Evolutionary conservation across 2,888 invertebrate species (phyloP).

Genomic region (Siphlonurus alternatus): DNA sequence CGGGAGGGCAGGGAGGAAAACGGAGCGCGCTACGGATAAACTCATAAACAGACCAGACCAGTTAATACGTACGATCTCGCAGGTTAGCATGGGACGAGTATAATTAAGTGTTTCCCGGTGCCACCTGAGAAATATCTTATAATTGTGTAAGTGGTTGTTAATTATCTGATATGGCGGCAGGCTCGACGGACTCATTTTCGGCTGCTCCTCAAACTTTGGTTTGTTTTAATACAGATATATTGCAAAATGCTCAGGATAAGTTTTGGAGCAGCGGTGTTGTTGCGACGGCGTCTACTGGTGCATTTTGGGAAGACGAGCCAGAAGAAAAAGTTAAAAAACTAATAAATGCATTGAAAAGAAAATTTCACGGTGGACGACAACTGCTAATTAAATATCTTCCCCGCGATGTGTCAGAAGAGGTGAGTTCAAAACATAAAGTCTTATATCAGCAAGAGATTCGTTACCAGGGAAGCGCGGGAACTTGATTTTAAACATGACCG

Average conservation of each 20-base stretch:
- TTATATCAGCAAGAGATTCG: too few species aligned
- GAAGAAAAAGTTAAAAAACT: constrained; percentile 23
- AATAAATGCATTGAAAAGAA: constrained; percentile 22
- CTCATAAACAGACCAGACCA: too few species aligned
- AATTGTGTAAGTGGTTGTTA: too few species aligned
- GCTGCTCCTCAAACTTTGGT: constrained; percentile 17
- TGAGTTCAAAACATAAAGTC: not conserved
- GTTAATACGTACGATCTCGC: too few species aligned
- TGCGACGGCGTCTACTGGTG: constrained; percentile 23
- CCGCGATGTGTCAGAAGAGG: constrained; percentile 26
- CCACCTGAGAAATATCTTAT: too few species aligned
- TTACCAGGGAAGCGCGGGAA: too few species aligned
- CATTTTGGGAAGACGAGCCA: constrained; percentile 23
- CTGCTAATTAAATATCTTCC: constrained; percentile 27
- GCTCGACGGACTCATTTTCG: constrained; percentile 22
- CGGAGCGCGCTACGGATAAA: too few species aligned
- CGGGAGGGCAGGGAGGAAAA: too few species aligned
- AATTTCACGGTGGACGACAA: constrained; percentile 26
- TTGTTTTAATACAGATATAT: constrained; percentile 16
- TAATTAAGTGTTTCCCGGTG: too few species aligned
- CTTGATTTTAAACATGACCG: too few species aligned
- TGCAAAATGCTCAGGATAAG: constrained; percentile 16
- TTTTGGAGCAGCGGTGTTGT: constrained; percentile 19
- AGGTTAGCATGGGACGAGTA: too few species aligned
- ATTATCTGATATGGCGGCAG: constrained; percentile 23